These are phyloP conservation scores for Stegana nigrithorax DNA, from an alignment of 2,888 invertebrate genomes.

Conservation along the genomic window DNA sequence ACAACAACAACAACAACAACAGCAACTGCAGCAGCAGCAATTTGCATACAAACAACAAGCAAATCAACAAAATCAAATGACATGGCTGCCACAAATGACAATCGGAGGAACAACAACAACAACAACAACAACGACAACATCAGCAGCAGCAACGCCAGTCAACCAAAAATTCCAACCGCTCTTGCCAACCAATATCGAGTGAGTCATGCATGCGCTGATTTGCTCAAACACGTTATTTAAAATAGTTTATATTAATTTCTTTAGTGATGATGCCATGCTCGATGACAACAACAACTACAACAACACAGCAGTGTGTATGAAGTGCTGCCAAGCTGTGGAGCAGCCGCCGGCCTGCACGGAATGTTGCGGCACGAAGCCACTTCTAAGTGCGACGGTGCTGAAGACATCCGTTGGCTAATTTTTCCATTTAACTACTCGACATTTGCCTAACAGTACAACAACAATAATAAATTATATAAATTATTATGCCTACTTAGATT, in stretches of 20 bases:
- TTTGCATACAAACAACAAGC: neutral
- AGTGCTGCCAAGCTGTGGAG: slow-evolving; percentile 36
- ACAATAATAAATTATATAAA: too few species aligned
- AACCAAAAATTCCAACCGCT: slow-evolving; percentile 24
- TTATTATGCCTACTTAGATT: too few species aligned
- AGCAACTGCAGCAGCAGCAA: neutral
- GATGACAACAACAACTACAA: slow-evolving; percentile 9
- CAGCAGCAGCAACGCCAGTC: slow-evolving; percentile 24
- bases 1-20: neutral
- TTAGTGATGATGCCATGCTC: too few species aligned
- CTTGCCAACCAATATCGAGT: slow-evolving; percentile 26
- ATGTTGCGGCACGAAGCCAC: slow-evolving; percentile 38
- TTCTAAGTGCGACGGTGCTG: slow-evolving; percentile 41
- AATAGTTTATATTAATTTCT: too few species aligned
- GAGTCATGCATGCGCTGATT: too few species aligned
- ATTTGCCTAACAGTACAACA: too few species aligned
- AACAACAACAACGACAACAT: slow-evolving; percentile 24
- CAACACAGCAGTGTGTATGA: slow-evolving; percentile 33
- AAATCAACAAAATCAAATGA: too few species aligned
- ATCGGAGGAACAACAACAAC: neutral
- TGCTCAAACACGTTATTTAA: too few species aligned
- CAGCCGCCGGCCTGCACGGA: slow-evolving; percentile 25
- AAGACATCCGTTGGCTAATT: slow-evolving; percentile 49
- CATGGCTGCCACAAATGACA: neutral
- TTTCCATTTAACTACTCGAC: too few species aligned